Percentiles rank a stretch among this genome's conserved stretches.
Evolutionary conservation across 2,888 invertebrate genomes (phyloP).

Genomic region (Cheiracanthium punctorium): DNA sequence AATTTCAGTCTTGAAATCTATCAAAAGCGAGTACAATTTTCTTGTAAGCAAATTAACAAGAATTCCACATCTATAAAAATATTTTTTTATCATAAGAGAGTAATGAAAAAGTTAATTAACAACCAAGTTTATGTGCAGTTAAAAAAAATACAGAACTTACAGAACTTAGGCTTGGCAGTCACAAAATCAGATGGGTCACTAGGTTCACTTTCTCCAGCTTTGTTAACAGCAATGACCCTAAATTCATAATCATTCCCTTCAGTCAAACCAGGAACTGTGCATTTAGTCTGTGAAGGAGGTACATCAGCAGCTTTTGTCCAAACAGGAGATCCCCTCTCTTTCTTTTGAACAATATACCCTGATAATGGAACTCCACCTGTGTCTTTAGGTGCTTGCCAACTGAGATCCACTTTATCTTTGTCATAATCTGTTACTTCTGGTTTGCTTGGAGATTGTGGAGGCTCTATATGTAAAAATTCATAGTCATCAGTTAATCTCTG

Average conservation of each 20-base stretch:
- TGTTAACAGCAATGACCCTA: slow-evolving; percentile 80
- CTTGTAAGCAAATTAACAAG: too few species aligned
- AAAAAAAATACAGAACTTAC: slow-evolving; percentile 68
- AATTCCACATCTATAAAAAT: too few species aligned
- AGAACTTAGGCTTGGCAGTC: slow-evolving; percentile 85
- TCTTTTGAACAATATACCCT: slow-evolving; percentile 92
- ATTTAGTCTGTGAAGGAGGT: slow-evolving; percentile 85
- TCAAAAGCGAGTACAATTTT: too few species aligned
- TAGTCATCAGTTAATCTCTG: too few species aligned
- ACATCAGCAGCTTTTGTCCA: slow-evolving; percentile 95
- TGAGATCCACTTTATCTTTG: slow-evolving; percentile 84
- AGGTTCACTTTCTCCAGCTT: slow-evolving; percentile 73
- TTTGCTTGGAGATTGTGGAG: slow-evolving; percentile 90
- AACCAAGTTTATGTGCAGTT: too few species aligned
- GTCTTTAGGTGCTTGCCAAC: slow-evolving; percentile 80
- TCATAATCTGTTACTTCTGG: slow-evolving; percentile 84
- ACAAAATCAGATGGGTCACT: slow-evolving; percentile 89
- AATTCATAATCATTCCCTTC: slow-evolving; percentile 97
- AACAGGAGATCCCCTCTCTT: slow-evolving; percentile 94
- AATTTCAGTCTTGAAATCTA: too few species aligned
- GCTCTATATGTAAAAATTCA: slow-evolving; percentile 82
- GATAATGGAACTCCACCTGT: slow-evolving; percentile 74
- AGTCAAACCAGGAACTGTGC: slow-evolving; percentile 91
- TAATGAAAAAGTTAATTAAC: too few species aligned
- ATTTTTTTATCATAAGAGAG: too few species aligned